Evolutionary conservation across 2,888 invertebrate genomes (phyloP), one percentile per base, ranked within the genome.

Genomic region (Philhelius pedissequus): DNA sequence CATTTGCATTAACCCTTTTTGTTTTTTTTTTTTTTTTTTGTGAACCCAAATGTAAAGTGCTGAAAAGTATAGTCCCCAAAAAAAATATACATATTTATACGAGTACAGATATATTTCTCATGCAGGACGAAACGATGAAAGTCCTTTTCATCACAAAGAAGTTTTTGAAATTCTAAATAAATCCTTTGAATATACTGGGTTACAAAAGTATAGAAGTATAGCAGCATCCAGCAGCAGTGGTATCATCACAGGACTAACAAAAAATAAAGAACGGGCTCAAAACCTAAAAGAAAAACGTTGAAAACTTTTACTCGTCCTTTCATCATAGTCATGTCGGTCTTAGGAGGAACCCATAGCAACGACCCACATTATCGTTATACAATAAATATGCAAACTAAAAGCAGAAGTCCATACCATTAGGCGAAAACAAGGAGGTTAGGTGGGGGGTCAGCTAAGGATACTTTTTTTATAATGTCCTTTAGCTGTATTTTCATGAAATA

Each of bases 91-190:
- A 69, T 52, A 52, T 68, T 68, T 68, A 52, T 35, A 38, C 38
- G 68, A 52, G 35, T n/a, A 4, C 25, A 52, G 45, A 56, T 43
- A 48, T 77, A 76, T 77, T 68, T 18, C 68, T 73, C 68, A 73
- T 82, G 82, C 77, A 82, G 82, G 84, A 79, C 75, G 76, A 84
- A 79, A 79, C 75, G 76, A 84, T 58, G 80, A 80, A 76, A 84
- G 75, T 80, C 80, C 84, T 76, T 83, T 84, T 84, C 84, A 84
- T 84, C 79, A 80, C 84, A 79, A 84, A 84, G 84, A 80, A 84
- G 84, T 84, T 84, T 84, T 84, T 84, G 73, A 80, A 84, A 80
- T 84, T 84, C 84, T 80, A 84, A 84, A 84, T 84, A 84, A 84
- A 84, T 84, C 84, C 84, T 80, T 80, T 79, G 84, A 76, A 79